These are phyloP conservation scores for Lumbricus terrestris DNA, from an alignment of 2,888 invertebrate species.

Conservation along the genomic window DNA sequence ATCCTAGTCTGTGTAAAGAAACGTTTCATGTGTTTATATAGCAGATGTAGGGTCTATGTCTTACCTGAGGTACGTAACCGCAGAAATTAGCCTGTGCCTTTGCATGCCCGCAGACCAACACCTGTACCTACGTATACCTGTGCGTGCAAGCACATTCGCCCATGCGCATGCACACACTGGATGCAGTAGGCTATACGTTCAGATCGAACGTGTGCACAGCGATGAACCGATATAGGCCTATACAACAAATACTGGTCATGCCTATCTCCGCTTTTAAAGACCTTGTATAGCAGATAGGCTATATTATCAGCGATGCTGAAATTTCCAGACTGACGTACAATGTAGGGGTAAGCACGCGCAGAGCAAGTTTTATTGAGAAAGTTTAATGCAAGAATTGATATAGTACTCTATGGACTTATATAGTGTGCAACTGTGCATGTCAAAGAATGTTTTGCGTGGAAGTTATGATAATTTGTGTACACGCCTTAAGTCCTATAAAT, in stretches of 20 bases:
- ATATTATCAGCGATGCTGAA: too few species aligned
- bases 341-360: background rate
- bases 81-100: background rate
- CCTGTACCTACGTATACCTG: background rate
- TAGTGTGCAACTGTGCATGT: too few species aligned
- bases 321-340: background rate
- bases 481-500: background rate
- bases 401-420: too few species aligned
- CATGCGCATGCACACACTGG: background rate
- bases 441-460: background rate
- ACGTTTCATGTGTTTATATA: background rate
- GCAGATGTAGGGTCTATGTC: background rate
- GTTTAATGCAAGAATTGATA: background rate
- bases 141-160: background rate
- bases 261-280: background rate
- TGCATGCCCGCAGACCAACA: background rate
- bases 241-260: background rate
- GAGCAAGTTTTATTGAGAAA: background rate
- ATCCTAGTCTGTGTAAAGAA: background rate
- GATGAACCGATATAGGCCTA: background rate
- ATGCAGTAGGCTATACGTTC: background rate
- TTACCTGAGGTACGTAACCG: background rate
- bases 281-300: too few species aligned
- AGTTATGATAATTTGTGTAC: background rate
- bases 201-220: background rate